These are phyloP conservation scores for Agrotis segetum DNA, from an alignment of 2,888 invertebrate species.

Conservation along the genomic window DNA sequence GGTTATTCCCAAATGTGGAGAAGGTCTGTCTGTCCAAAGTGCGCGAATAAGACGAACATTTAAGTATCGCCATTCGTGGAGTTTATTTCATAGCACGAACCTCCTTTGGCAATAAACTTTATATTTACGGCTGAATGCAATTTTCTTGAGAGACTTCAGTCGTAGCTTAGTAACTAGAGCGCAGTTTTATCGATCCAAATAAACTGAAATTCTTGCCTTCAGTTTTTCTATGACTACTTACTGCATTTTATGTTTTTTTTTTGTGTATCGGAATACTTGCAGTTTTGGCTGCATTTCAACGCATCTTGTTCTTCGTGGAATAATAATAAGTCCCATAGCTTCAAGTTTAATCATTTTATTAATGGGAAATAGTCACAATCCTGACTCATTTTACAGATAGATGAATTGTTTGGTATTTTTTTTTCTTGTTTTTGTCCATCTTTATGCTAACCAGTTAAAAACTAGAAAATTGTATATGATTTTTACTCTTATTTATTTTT, in stretches of 20 bases:
- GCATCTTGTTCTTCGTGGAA: background rate
- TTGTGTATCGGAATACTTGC: background rate
- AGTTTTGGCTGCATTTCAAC: background rate
- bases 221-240: background rate
- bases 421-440: background rate
- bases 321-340: background rate
- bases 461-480: no score
- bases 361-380: background rate
- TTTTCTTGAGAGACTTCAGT: slow-evolving; percentile 12
- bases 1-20: background rate
- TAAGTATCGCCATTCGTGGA: background rate
- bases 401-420: background rate
- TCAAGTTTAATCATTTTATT: no score
- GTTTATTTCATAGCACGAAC: slow-evolving; percentile 3
- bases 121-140: slow-evolving; percentile 7
- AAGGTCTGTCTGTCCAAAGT: background rate
- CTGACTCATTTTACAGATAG: background rate
- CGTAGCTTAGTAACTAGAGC: slow-evolving; percentile 6
- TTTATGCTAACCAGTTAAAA: background rate
- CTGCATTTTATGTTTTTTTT: background rate
- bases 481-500: no score
- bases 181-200: slow-evolving; percentile 2
- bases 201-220: background rate
- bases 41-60: background rate
- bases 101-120: background rate